phyloP scores from a whole-genome alignment of 2,113 vertebrate genomes.

The Phasianus colchicus region DNA sequence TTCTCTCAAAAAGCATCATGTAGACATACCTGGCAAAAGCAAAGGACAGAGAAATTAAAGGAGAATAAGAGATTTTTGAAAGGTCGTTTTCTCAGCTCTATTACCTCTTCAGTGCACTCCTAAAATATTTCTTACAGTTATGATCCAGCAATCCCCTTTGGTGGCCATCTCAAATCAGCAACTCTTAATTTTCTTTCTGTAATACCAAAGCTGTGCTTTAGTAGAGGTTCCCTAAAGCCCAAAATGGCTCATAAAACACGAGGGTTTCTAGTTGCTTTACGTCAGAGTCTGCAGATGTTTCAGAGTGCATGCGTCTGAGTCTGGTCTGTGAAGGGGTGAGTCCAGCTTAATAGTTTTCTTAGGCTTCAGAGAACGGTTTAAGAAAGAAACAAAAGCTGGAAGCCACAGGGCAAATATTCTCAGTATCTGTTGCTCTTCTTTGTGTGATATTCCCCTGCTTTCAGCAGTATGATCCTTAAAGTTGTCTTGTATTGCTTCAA shows the following conservation, averaged over 20 bases:
- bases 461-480: not conserved
- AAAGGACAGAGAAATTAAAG: conserved; percentile 20
- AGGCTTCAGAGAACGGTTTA: conserved; percentile 30
- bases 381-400: conserved; percentile 27
- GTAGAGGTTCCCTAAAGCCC: not conserved
- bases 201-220: not conserved
- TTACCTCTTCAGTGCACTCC: conserved; percentile 6
- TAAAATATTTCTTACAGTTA: conserved; percentile 10
- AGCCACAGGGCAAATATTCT: conserved; percentile 40
- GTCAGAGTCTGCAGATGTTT: conserved; percentile 22
- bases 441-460: not conserved
- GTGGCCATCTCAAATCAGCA: not conserved
- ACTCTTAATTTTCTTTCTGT: not conserved
- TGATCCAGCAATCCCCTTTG: not conserved
- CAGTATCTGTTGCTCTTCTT: not conserved
- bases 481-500: conserved; percentile 7
- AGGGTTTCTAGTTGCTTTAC: not conserved
- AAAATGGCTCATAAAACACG: conserved; percentile 23
- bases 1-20: not conserved
- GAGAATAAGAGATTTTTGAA: not conserved
- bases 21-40: not conserved
- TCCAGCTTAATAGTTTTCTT: conserved; percentile 1
- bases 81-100: conserved; percentile 5
- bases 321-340: not conserved
- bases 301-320: not conserved